Percentiles rank a stretch among this genome's conserved stretches.
Conservation (phyloP, 2,888 invertebrate genomes). For the Corythucha ciliata region DNA sequence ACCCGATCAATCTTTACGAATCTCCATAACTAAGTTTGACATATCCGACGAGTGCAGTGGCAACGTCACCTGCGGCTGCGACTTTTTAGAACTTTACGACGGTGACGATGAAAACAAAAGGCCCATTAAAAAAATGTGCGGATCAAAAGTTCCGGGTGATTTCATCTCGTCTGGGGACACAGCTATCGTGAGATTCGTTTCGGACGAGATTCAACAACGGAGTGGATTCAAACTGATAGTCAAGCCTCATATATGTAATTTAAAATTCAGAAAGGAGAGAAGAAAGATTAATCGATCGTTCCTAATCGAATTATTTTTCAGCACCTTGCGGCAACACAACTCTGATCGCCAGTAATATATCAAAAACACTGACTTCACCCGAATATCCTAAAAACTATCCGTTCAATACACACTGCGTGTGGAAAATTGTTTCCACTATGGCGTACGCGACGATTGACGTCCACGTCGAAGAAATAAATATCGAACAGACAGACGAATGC, state of each 20-base stretch:
- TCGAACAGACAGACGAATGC: constrained; percentile 36
- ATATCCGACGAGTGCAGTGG: constrained; percentile 34
- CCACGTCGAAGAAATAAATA: constrained; percentile 50
- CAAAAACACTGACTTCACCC: constrained; percentile 48
- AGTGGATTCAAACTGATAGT: constrained; percentile 56
- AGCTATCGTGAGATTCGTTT: constrained; percentile 56
- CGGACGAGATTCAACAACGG: constrained; percentile 51
- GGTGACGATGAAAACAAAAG: constrained; percentile 23
- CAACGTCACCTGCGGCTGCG: constrained; percentile 14
- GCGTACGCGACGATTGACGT: constrained; percentile 43
- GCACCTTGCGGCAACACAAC: constrained; percentile 50
- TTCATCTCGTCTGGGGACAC: constrained; percentile 52
- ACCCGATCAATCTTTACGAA: constrained; percentile 50
- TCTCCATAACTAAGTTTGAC: constrained; percentile 47
- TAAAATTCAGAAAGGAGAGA: background rate
- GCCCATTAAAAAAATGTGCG: constrained; percentile 46
- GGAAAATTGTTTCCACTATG: constrained; percentile 44
- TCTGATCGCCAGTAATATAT: constrained; percentile 42
- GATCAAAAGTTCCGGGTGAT: constrained; percentile 48
- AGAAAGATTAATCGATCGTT: no score
- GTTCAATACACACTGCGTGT: constrained; percentile 49
- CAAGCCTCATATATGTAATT: constrained; percentile 47
- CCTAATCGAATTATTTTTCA: constrained; percentile 36
- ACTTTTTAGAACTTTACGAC: constrained; percentile 27
- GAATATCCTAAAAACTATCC: constrained; percentile 53